A percentile compares a stretch with the other conserved stretches of the same genome.
Conservation (phyloP, 2,797 vertebrate genomes). For the Bradypodion ventrale region DNA sequence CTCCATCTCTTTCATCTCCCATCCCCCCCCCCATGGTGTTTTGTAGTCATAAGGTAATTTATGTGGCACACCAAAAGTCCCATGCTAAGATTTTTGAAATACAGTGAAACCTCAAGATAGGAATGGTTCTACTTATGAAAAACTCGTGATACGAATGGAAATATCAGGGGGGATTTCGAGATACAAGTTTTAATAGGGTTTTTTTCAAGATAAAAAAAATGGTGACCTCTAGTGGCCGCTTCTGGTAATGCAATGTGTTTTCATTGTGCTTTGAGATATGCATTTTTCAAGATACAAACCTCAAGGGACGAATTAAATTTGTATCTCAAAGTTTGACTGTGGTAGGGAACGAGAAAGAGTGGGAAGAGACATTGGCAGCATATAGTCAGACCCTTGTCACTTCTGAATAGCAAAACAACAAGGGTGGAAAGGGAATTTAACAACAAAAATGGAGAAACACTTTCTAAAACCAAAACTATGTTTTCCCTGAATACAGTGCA, state of each 20-base stretch:
- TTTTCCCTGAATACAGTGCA: conserved; percentile 45
- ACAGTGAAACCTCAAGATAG: too few species aligned
- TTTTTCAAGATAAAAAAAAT: too few species aligned
- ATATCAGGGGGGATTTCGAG: too few species aligned
- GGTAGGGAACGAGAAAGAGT: not conserved
- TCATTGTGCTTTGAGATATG: too few species aligned
- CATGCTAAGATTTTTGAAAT: conserved; percentile 55
- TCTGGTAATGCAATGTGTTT: too few species aligned
- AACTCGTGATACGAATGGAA: too few species aligned
- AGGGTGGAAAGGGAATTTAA: conserved; percentile 25
- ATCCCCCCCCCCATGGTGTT: conserved; percentile 19
- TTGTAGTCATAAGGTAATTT: conserved; percentile 30
- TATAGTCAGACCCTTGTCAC: conserved; percentile 31
- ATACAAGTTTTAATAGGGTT: too few species aligned
- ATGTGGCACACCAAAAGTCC: conserved; percentile 49
- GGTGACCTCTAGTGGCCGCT: too few species aligned
- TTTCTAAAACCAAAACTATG: conserved; percentile 37
- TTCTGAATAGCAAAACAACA: conserved; percentile 38
- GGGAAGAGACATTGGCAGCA: not conserved
- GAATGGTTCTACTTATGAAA: too few species aligned
- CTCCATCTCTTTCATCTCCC: not conserved
- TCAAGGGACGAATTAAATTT: too few species aligned
- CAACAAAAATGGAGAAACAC: conserved; percentile 45
- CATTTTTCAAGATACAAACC: too few species aligned
- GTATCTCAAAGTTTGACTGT: too few species aligned